Base-by-base conservation (phyloP, 2,888 invertebrate genomes). In the Drosophila quasianomalipes region DNA sequence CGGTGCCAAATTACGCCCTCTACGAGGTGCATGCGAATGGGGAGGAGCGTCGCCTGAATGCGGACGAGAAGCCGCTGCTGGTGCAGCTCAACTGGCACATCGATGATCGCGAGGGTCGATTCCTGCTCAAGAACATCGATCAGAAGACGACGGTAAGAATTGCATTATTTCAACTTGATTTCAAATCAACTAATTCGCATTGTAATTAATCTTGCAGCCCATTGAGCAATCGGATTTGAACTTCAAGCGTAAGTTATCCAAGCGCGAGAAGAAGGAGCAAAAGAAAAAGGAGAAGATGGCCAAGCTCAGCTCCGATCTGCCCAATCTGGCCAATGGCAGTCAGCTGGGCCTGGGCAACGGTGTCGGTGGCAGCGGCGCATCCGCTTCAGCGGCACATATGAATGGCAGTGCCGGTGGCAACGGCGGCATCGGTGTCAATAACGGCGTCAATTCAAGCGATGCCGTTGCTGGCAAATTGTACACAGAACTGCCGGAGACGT, bases 31-130 rank as follows among this genome's bases (percentile, higher is more conserved):
- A 96, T 94, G 96, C 96, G 75, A 96, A 96, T 51, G 94, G 95
- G 94, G 98, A 98, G 93, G 99, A 99, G 94, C 95, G 99, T 74
- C 96, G 96, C 88, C 95, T 99, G 91, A 96, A 96, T 82, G 96
- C 97, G 30, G 97, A 98, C 90, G 99, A 99, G 94, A 97, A 98
- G 92, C 99, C 99, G 0, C 94, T 99, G 74, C 94, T 99, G 75
- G 99, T 99, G 70, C 99, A 99, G 94, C 95, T 99, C 67, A 99
- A 99, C 94, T 99, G 99, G 99, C 99, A 99, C 93, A 98, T 98
- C 70, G 99, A 99, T 93, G 99, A 99, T 93, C 95, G 99, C 62
- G 99, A 99, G 94, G 99, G 99, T 35, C 95, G 99, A 74, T 99
- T 99, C 94, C 94, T 99, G 80, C 95, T 99, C 69, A 96, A 98